Percentiles rank a stretch among this genome's conserved stretches.
phyloP scores from a whole-genome alignment of 2,797 vertebrate species.

The Gymnothorax reevesii region DNA sequence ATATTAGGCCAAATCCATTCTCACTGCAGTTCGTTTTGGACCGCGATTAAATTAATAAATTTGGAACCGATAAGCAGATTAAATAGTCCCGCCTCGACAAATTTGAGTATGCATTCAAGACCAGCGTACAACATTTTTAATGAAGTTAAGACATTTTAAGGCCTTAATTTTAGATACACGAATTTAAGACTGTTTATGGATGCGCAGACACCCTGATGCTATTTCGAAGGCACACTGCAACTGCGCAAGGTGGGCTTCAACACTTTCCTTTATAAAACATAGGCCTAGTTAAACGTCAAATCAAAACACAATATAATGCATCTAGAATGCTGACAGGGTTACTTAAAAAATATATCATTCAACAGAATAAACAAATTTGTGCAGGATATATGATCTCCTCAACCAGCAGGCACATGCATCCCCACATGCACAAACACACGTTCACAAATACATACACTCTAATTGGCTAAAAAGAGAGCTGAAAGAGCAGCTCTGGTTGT shows the following conservation, averaged over 20 bases:
- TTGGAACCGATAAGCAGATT: no score
- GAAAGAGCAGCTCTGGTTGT: conserved; percentile 49
- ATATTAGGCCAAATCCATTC: no score
- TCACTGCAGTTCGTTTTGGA: no score
- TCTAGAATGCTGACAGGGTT: neutral
- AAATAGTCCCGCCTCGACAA: no score
- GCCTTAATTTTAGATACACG: no score
- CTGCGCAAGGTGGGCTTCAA: neutral
- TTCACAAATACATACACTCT: conserved; percentile 45
- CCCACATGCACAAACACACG: conserved; percentile 35
- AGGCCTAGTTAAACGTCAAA: neutral
- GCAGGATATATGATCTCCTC: conserved; percentile 21
- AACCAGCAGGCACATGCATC: conserved; percentile 27
- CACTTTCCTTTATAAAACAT: neutral
- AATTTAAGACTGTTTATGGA: no score
- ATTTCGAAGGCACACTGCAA: neutral
- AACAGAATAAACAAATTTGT: neutral
- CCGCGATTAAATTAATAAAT: no score
- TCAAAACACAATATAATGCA: neutral
- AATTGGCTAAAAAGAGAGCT: conserved; percentile 40
- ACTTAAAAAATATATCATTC: conserved; percentile 3
- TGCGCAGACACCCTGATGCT: no score
- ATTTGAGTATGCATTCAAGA: no score
- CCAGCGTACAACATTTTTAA: no score
- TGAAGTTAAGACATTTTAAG: no score